Conservation (phyloP, 2,888 invertebrate genomes). For the Cerceris rybyensis region DNA sequence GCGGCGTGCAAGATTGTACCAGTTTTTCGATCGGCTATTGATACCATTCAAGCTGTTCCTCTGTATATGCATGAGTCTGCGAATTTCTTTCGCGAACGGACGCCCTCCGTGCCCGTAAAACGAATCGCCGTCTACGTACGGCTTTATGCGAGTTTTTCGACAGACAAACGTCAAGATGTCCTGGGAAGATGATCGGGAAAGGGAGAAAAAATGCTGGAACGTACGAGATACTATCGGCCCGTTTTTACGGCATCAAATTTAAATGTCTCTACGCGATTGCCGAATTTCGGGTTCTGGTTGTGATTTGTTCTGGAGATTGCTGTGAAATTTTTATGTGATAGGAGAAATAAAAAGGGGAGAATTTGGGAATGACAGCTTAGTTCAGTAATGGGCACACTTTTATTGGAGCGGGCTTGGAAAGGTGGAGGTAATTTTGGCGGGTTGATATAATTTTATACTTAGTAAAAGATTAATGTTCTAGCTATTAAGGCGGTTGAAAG, state of each 20-base stretch:
- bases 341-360: no score
- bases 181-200: conserved; percentile 24
- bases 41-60: conserved; percentile 68
- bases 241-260: conserved; percentile 49
- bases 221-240: conserved; percentile 40
- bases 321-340: not conserved
- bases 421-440: no score
- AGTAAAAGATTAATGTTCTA: no score
- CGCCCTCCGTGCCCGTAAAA: conserved; percentile 77
- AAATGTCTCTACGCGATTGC: conserved; percentile 44
- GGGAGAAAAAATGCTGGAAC: conserved; percentile 16
- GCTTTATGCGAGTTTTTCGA: conserved; percentile 74
- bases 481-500: no score
- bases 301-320: not conserved
- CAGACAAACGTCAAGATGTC: conserved; percentile 61
- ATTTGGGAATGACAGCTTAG: no score
- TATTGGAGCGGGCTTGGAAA: no score
- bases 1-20: conserved; percentile 77
- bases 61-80: conserved; percentile 77
- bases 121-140: conserved; percentile 69
- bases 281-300: conserved; percentile 4
- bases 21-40: conserved; percentile 79
- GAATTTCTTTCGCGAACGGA: conserved; percentile 76
- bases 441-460: no score
- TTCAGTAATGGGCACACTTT: no score